A percentile compares a stretch with the other conserved stretches of the same genome.
Conservation (phyloP, 1,140 invertebrate species). For the Sycophila sp. region DNA sequence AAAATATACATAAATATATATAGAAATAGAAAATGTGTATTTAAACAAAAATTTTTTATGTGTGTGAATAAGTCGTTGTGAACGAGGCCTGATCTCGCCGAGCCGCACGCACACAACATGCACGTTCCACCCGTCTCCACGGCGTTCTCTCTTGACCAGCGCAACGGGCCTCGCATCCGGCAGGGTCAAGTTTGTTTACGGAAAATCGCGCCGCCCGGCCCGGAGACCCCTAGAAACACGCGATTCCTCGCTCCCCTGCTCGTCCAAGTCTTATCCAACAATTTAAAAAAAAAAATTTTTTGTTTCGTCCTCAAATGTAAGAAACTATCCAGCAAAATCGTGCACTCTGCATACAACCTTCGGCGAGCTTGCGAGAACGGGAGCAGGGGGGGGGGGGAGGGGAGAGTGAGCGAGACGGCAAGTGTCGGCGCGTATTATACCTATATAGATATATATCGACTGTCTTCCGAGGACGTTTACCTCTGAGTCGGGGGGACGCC, state of each 20-base stretch:
- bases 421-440: not conserved
- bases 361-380: not conserved
- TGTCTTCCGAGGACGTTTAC: constrained; percentile 35
- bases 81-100: too few relatives aligned
- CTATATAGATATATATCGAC: constrained; percentile 12
- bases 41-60: too few relatives aligned
- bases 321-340: not conserved
- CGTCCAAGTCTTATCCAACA: too few relatives aligned
- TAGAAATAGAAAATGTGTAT: too few relatives aligned
- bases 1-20: too few relatives aligned
- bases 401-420: not conserved
- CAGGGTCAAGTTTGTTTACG: constrained; percentile 41
- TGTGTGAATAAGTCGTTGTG: too few relatives aligned
- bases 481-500: not conserved
- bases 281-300: too few relatives aligned
- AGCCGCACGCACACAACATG: too few relatives aligned
- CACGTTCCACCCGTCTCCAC: not conserved
- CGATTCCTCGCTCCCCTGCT: too few relatives aligned
- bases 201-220: not conserved
- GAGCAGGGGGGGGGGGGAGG: not conserved
- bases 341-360: not conserved
- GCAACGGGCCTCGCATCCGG: constrained; percentile 17
- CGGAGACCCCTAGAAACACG: too few relatives aligned
- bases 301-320: too few relatives aligned
- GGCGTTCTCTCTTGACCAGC: constrained; percentile 29